Evolutionary conservation across 2,113 vertebrate genomes (phyloP).

Genomic region (Piprites chloris): DNA sequence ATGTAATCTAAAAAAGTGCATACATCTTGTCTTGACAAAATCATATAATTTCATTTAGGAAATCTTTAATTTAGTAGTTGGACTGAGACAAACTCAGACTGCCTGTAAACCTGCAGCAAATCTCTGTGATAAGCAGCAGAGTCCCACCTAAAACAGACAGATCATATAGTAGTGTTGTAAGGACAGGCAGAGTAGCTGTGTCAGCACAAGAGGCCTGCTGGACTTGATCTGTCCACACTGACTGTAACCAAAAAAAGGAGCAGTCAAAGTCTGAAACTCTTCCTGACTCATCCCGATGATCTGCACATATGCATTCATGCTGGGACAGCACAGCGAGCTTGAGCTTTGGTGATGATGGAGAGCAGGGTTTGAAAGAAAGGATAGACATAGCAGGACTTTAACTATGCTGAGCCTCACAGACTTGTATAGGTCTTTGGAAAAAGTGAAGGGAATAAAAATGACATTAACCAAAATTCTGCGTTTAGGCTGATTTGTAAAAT

Average conservation of each 20-base stretch:
- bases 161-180: neutral
- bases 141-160: neutral
- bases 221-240: accelerated
- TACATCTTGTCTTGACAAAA: neutral
- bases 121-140: neutral
- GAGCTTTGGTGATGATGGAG: accelerated
- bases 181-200: neutral
- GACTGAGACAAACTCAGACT: neutral
- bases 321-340: neutral
- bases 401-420: neutral
- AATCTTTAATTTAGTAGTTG: neutral
- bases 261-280: neutral
- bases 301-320: neutral
- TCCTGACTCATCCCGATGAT: neutral
- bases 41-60: neutral
- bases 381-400: neutral
- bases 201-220: neutral
- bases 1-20: neutral
- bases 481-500: neutral
- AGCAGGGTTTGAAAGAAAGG: neutral
- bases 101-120: neutral
- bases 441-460: neutral
- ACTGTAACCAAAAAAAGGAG: neutral
- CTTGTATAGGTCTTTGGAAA: neutral
- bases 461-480: neutral